Conservation (phyloP, 92 coral and sea anemone genomes). For the Anthopleura xanthogrammica region DNA sequence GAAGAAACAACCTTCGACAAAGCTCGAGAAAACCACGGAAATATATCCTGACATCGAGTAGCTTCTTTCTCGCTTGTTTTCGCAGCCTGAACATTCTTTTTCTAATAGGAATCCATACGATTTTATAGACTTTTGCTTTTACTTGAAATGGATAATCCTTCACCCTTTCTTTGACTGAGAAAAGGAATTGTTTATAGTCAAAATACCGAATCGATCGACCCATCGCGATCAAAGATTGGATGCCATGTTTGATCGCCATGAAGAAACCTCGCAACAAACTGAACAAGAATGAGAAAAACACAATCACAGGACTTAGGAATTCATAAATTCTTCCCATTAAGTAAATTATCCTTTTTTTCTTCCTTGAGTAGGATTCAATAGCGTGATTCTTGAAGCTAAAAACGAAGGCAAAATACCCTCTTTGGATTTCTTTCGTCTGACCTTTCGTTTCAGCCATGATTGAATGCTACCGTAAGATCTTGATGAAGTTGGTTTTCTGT, state of each 20-base stretch:
- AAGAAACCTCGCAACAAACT: conserved; percentile 12
- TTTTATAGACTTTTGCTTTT: conserved; percentile 33
- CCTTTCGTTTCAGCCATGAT: conserved; percentile 13
- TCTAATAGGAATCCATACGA: conserved; percentile 31
- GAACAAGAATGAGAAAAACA: conserved; percentile 20
- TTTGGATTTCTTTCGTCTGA: background rate
- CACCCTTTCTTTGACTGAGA: conserved; percentile 7
- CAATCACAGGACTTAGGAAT: conserved; percentile 14
- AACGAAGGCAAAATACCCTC: conserved; percentile 9
- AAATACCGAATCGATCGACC: conserved; percentile 30
- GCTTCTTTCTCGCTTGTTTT: conserved; percentile 21
- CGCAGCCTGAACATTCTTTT: background rate
- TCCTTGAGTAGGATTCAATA: conserved; percentile 2
- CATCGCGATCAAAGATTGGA: background rate
- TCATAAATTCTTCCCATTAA: conserved; percentile 1
- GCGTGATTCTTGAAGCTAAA: conserved; percentile 15
- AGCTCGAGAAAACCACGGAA: conserved; percentile 59
- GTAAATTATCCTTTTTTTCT: background rate
- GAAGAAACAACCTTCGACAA: conserved; percentile 65
- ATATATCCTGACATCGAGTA: conserved; percentile 43
- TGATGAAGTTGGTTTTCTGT: background rate
- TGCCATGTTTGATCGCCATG: conserved; percentile 15
- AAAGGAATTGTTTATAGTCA: conserved; percentile 41
- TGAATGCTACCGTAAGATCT: background rate
- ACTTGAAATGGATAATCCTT: conserved; percentile 15